Conservation (phyloP, 2,113 vertebrate species). For the Tringa solitaria region DNA sequence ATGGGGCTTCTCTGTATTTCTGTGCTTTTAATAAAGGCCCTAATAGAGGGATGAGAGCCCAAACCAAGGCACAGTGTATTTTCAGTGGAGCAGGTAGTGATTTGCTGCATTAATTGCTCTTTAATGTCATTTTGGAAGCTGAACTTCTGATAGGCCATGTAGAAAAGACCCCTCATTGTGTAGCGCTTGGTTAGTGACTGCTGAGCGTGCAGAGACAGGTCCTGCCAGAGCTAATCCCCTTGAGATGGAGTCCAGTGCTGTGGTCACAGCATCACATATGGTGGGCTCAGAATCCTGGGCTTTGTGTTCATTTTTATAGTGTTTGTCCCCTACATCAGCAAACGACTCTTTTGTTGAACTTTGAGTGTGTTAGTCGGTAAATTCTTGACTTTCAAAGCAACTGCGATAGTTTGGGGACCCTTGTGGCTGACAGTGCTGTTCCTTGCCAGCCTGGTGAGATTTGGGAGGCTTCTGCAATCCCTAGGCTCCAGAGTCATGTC, state of each 20-base stretch:
- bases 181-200: background rate
- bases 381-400: background rate
- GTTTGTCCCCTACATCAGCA: background rate
- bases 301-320: background rate
- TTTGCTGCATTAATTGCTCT: background rate
- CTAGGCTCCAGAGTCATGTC: background rate
- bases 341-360: background rate
- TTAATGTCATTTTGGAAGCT: background rate
- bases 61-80: background rate
- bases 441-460: background rate
- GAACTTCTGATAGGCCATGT: background rate
- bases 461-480: background rate
- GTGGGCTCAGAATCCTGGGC: background rate
- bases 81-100: background rate
- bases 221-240: background rate
- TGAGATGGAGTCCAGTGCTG: background rate
- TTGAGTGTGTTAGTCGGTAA: background rate
- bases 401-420: background rate
- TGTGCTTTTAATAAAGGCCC: background rate
- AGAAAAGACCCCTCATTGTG: background rate
- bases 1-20: constrained; percentile 9
- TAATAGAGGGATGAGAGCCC: background rate
- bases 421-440: background rate
- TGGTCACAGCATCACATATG: fast-evolving
- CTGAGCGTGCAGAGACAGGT: fast-evolving